Conservation (phyloP, 2,113 vertebrate species). For the Petaurus breviceps region DNA sequence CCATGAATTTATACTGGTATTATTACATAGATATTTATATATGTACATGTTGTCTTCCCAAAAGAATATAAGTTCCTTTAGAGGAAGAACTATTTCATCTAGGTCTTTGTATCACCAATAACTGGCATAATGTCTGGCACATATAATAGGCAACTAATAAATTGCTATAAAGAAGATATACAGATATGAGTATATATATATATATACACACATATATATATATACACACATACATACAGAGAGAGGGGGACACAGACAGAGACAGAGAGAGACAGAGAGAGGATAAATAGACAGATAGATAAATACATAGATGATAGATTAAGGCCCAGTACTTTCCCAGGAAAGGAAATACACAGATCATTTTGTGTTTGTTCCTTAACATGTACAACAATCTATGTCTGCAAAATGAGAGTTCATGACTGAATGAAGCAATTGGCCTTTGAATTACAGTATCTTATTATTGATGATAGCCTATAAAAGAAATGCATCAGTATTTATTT, state of each 20-base stretch:
- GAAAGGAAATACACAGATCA: conserved; percentile 1
- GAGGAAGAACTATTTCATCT: background rate
- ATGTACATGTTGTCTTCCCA: no score
- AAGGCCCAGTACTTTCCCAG: conserved; percentile 11
- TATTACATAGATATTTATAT: no score
- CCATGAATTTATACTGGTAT: no score
- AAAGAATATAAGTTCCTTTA: no score
- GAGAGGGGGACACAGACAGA: no score
- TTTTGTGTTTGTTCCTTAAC: conserved; percentile 25
- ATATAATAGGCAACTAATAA: no score
- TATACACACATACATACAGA: background rate
- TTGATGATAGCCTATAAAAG: conserved; percentile 45
- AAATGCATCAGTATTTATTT: conserved; percentile 7
- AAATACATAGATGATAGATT: background rate
- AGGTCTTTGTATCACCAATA: background rate
- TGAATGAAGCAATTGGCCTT: conserved; percentile 47
- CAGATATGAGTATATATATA: background rate
- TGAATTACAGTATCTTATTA: conserved; percentile 55
- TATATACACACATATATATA: background rate
- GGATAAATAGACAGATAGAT: background rate
- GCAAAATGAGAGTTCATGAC: conserved; percentile 34
- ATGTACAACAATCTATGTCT: conserved; percentile 39
- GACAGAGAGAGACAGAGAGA: background rate
- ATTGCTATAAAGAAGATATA: background rate
- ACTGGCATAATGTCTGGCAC: background rate